Conservation (phyloP, 2,797 vertebrate species). For the Columba guinea region DNA sequence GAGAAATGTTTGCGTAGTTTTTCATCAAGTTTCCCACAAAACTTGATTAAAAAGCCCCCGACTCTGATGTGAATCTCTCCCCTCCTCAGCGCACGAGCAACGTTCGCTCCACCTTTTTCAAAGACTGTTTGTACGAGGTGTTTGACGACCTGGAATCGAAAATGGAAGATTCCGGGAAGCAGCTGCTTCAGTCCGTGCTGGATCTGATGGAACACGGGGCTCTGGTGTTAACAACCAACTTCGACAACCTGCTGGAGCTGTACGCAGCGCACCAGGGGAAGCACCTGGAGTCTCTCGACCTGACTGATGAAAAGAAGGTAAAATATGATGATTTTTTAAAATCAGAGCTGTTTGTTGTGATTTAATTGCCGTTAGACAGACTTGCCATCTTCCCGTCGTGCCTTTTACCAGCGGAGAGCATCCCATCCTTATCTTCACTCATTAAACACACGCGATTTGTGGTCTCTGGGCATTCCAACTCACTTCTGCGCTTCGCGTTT, state of each 20-base stretch:
- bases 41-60: rapidly evolving
- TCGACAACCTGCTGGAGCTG: constrained; percentile 95
- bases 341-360: background rate
- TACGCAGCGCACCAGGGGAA: constrained; percentile 93
- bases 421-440: background rate
- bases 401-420: background rate
- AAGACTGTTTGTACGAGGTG: constrained; percentile 97
- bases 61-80: background rate
- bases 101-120: constrained; percentile 94
- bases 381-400: rapidly evolving
- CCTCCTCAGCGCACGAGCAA: constrained; percentile 89
- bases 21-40: background rate
- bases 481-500: background rate
- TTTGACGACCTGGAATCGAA: constrained; percentile 95
- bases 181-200: constrained; percentile 90
- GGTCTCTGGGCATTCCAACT: background rate
- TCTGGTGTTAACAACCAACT: constrained; percentile 94
- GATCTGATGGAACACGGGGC: constrained; percentile 94
- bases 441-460: rapidly evolving
- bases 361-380: background rate
- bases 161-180: constrained; percentile 95
- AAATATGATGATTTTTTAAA: background rate
- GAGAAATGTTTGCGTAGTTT: rapidly evolving
- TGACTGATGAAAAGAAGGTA: constrained; percentile 95
- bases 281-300: constrained; percentile 93